Conservation (phyloP, 2,888 invertebrate species). For the Gerosis bhagava region DNA sequence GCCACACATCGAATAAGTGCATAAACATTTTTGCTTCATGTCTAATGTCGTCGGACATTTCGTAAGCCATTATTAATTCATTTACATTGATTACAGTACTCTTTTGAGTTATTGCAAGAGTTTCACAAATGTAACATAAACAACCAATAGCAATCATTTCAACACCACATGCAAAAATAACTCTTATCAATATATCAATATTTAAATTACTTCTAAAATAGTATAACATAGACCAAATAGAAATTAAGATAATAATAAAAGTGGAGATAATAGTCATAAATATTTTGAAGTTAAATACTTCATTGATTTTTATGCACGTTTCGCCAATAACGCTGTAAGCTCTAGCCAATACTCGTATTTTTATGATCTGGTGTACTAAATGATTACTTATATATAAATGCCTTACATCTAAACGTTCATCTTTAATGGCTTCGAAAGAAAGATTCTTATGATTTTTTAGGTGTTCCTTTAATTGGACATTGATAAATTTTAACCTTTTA, state of each 20-base stretch:
- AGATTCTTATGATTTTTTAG: too few relatives aligned
- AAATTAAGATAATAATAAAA: constrained; percentile 52
- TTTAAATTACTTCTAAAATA: constrained; percentile 9
- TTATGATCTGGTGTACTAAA: too few relatives aligned
- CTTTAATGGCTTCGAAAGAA: too few relatives aligned
- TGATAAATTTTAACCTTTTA: constrained; percentile 45
- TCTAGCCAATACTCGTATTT: constrained; percentile 49
- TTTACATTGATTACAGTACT: constrained; percentile 52
- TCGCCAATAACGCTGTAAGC: constrained; percentile 53
- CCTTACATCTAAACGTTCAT: too few relatives aligned
- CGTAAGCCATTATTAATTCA: constrained; percentile 60
- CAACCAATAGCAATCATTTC: constrained; percentile 44
- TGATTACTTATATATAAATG: too few relatives aligned
- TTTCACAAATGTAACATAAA: constrained; percentile 53
- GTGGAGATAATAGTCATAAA: constrained; percentile 56
- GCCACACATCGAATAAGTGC: constrained; percentile 58
- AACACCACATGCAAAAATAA: constrained; percentile 44
- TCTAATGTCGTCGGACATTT: constrained; percentile 51
- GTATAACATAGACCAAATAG: constrained; percentile 46
- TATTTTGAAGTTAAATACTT: constrained; percentile 56
- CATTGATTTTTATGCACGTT: constrained; percentile 46
- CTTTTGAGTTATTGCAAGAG: constrained; percentile 44
- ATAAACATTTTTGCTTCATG: constrained; percentile 62
- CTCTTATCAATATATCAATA: constrained; percentile 1
- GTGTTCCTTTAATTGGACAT: constrained; percentile 45